Evolutionary conservation across 1,140 invertebrate genomes (phyloP).

Genomic region (Euschistus heros): DNA sequence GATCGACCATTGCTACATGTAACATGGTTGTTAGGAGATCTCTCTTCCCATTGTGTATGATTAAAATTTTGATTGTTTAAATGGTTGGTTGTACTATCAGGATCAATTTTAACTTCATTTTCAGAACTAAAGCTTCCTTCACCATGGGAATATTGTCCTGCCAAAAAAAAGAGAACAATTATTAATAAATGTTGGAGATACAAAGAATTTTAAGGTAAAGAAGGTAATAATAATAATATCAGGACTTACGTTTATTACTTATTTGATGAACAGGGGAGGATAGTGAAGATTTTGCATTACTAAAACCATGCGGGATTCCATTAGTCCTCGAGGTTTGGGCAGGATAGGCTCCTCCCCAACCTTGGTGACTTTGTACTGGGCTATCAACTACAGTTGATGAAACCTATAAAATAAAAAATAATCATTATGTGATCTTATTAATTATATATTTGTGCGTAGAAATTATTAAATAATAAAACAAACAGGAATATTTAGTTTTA

Average conservation of each 20-base stretch:
- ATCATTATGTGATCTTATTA: background rate
- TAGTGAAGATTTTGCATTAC: background rate
- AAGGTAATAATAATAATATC: background rate
- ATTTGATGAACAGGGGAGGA: background rate
- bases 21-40: background rate
- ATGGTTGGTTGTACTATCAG: constrained; percentile 47
- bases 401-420: constrained; percentile 42
- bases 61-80: background rate
- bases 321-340: background rate
- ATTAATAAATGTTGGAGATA: background rate
- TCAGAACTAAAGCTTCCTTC: constrained; percentile 31
- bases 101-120: constrained; percentile 47
- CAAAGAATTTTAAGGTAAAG: background rate
- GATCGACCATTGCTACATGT: background rate
- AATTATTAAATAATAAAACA: background rate
- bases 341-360: background rate
- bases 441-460: background rate
- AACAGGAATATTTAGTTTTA: background rate
- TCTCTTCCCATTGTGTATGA: background rate
- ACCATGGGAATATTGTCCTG: background rate
- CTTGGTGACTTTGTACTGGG: constrained; percentile 34
- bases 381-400: constrained; percentile 68
- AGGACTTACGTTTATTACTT: background rate
- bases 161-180: background rate
- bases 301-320: background rate